Base-by-base conservation (phyloP, 37 sponge, comb jelly and placozoan species). In the Lycopodina hypogea region DNA sequence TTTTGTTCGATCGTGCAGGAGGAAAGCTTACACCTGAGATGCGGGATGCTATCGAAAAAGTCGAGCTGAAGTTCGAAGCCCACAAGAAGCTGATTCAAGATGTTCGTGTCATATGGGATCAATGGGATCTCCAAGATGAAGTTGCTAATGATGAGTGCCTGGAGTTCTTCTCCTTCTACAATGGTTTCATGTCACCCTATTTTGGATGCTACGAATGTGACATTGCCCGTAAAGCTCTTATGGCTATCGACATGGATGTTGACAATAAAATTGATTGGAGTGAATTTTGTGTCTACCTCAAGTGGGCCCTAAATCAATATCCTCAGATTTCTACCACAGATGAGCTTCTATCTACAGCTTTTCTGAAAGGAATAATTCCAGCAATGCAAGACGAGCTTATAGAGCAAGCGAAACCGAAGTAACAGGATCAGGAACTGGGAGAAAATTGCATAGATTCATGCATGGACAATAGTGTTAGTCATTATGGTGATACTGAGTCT, bases 121-220 rank as follows among this genome's bases (percentile, higher is more conserved):
- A 40, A 2, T 93, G 90, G 90, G 92, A 95, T 78, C 12, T 29
- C 0, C 40, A 45, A 15, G 89, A 88, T 3, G 74, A 76, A 51
- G 64, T 24, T 75, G 0, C 77, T 59, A 65, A 69, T 15, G 92
- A 95, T 71, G 77, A 81, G 42, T 66, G 82, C 45, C 50, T 94
- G 24, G 59, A 81, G 35, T 94, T 90, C 69, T 86, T 90, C 67
- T 72, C 78, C 53, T 94, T 94, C 88, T 94, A 94, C 78, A 60
- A 83, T 45, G 90, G 85, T 9, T 93, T 93, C 82, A 89, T 93
- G 94, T 82, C 84, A 50, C 88, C 93, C 21, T 93, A 93, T 84
- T 86, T 93, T 79, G 93, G 93, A 50, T 93, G 93, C 86, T 94
- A 87, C 80, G 69, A 86, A 17, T 94, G 95, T 34, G 61, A 3